Percentiles rank a stretch among this genome's conserved stretches.
Evolutionary conservation across 2,797 vertebrate genomes (phyloP).

Genomic region (Sciurus vulgaris): DNA sequence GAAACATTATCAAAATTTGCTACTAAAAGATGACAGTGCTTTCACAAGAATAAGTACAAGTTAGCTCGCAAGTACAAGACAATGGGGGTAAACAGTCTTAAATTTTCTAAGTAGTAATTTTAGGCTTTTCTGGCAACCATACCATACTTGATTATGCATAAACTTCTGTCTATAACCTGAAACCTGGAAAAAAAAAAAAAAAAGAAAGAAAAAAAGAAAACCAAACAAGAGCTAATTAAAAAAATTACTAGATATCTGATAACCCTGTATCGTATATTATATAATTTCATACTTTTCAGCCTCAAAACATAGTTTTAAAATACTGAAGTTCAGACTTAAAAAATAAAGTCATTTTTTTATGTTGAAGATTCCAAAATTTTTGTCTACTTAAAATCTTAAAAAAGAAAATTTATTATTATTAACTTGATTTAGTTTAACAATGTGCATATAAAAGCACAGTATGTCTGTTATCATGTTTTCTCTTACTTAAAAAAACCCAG

Average conservation of each 20-base stretch:
- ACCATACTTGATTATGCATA: conserved; percentile 85
- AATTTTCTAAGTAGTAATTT: conserved; percentile 88
- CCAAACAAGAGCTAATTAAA: conserved; percentile 81
- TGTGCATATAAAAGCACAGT: conserved; percentile 89
- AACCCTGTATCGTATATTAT: conserved; percentile 88
- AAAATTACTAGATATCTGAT: conserved; percentile 86
- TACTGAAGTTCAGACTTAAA: conserved; percentile 84
- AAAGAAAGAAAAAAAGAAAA: conserved; percentile 78
- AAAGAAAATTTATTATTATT: conserved; percentile 76
- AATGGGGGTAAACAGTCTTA: conserved; percentile 88
- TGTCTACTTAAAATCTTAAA: conserved; percentile 74
- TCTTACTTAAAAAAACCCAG: conserved; percentile 83
- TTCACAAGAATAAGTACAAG: conserved; percentile 92
- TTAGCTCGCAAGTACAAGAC: conserved; percentile 91
- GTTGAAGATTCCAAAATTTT: conserved; percentile 81
- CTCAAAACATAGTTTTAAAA: conserved; percentile 85
- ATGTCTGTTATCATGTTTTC: conserved; percentile 87
- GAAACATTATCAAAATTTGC: conserved; percentile 92
- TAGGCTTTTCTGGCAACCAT: conserved; percentile 90
- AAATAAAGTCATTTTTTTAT: conserved; percentile 86
- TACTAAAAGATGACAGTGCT: conserved; percentile 94
- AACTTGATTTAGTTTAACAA: conserved; percentile 84
- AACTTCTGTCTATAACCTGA: conserved; percentile 87
- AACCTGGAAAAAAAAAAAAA: conserved; percentile 84
- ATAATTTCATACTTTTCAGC: conserved; percentile 84